Conservation (phyloP, 1,140 invertebrate species). For the Aphidius ervi region DNA sequence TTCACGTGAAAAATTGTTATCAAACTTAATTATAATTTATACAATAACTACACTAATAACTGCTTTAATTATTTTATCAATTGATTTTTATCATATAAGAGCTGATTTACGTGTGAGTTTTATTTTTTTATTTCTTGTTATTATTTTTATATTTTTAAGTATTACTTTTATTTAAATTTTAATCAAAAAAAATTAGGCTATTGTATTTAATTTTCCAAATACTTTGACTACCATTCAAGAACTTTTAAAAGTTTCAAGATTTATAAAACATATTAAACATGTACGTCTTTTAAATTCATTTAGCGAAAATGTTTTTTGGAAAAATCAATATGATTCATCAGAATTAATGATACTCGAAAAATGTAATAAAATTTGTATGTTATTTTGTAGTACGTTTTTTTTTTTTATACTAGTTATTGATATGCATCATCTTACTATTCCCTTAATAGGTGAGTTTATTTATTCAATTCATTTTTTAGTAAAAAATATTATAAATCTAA, state of each 20-base stretch:
- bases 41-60: slow-evolving; percentile 24
- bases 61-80: slow-evolving; percentile 24
- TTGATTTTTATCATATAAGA: slow-evolving; percentile 25
- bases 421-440: slow-evolving; percentile 25
- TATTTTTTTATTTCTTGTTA: background rate
- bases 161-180: background rate
- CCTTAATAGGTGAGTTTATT: slow-evolving; percentile 28
- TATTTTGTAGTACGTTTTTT: slow-evolving; percentile 5
- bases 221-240: slow-evolving; percentile 22
- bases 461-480: background rate
- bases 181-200: slow-evolving; percentile 26
- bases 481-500: too few species aligned
- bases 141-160: background rate
- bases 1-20: slow-evolving; percentile 25
- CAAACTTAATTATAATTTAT: slow-evolving; percentile 22
- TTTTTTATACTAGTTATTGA: slow-evolving; percentile 18
- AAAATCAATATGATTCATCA: slow-evolving; percentile 18
- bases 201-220: slow-evolving; percentile 25
- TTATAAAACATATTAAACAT: slow-evolving; percentile 24
- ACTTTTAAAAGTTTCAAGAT: slow-evolving; percentile 23
- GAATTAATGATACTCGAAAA: slow-evolving; percentile 26
- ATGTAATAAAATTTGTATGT: slow-evolving; percentile 25
- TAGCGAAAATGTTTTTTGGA: slow-evolving; percentile 30
- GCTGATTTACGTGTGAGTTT: slow-evolving; percentile 26
- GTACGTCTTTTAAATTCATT: slow-evolving; percentile 28